These are phyloP conservation scores for Hyalella azteca DNA, from an alignment of 2,888 invertebrate species.

Conservation along the genomic window DNA sequence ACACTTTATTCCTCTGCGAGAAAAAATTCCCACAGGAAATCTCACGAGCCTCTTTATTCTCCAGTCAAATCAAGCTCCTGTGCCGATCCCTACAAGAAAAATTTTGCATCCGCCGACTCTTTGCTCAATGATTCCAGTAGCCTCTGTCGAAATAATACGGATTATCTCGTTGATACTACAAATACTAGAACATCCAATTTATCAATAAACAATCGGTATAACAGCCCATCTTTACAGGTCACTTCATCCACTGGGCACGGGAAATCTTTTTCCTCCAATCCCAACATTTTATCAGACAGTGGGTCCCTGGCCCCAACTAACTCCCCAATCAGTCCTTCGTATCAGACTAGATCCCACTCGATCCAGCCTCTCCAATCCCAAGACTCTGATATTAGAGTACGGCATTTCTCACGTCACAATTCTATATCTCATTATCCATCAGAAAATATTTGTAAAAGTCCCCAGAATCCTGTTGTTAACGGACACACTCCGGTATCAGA, in stretches of 20 bases:
- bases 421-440: not conserved
- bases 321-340: not conserved
- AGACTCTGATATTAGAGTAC: not conserved
- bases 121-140: not conserved
- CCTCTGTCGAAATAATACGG: not conserved
- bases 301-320: not conserved
- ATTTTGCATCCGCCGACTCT: not conserved
- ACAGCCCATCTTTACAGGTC: not conserved
- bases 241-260: not conserved
- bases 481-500: not conserved
- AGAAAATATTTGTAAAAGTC: not conserved
- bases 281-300: constrained; percentile 20
- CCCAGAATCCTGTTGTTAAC: not conserved
- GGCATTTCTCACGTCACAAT: not conserved
- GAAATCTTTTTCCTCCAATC: constrained; percentile 20
- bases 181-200: not conserved
- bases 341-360: not conserved
- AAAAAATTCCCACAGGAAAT: not conserved
- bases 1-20: constrained; percentile 15
- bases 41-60: not conserved
- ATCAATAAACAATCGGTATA: not conserved
- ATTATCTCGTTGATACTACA: not conserved
- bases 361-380: not conserved
- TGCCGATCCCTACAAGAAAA: not conserved
- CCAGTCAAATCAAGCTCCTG: not conserved